Evolutionary conservation across 1,140 invertebrate species (phyloP).

Genomic region (Copidosoma floridanum): DNA sequence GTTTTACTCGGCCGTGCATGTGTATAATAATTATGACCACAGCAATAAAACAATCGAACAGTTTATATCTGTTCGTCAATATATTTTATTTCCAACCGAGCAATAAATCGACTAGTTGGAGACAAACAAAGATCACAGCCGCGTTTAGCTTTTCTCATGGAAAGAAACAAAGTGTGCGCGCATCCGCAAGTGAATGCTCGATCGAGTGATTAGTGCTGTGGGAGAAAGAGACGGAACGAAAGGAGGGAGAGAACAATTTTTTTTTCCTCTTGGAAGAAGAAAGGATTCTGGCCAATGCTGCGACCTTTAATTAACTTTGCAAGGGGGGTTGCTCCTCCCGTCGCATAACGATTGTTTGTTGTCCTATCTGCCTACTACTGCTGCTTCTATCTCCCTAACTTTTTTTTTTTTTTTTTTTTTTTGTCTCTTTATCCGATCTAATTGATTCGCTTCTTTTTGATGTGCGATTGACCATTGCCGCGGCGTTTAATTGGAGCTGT

Average conservation of each 20-base stretch:
- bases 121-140: too few species aligned
- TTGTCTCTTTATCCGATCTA: conserved; percentile 12
- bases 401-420: neutral
- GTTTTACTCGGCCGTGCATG: too few species aligned
- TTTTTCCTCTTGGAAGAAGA: conserved; percentile 1
- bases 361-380: neutral
- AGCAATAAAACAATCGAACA: too few species aligned
- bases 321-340: conserved; percentile 1
- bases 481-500: conserved; percentile 7
- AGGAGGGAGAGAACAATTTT: neutral
- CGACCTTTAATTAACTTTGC: conserved; percentile 24
- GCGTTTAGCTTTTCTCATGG: neutral
- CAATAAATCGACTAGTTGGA: too few species aligned
- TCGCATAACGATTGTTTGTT: conserved; percentile 4
- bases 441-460: conserved; percentile 15
- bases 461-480: conserved; percentile 2
- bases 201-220: conserved; percentile 12
- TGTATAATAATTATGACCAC: too few species aligned
- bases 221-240: neutral
- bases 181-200: neutral
- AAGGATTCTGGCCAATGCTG: conserved; percentile 16
- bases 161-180: neutral
- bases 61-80: too few species aligned
- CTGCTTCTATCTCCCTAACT: neutral
- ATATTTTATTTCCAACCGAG: too few species aligned